Base-by-base conservation (phyloP, 2,797 vertebrate genomes). In the Sciaenops ocellatus region DNA sequence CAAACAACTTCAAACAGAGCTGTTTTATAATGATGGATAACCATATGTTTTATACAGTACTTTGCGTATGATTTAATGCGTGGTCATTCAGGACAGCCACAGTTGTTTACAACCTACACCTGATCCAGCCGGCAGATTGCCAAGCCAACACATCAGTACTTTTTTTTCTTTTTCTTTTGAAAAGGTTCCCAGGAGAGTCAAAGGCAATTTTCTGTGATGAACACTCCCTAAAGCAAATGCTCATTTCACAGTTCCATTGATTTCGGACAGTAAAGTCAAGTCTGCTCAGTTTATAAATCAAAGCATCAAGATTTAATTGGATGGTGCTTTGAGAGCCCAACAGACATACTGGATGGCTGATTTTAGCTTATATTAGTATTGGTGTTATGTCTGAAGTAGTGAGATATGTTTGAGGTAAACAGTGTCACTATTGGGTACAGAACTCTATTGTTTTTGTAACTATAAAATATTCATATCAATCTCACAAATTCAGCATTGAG, bases 51-150 rank as follows among this genome's bases (percentile, higher is more conserved):
- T 7, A 38, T 24, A 11, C 42, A 26, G 34, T 59, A 66, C 20
- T 60, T 13, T 57, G 46, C 3, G 0, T 62, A 24, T n/a, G 57
- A 63, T 86, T 75, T 63, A 54, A 75, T 52, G 65, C 4, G 9
- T 38, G 52, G 57, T 44, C 73, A 51, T 28, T 59, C 59, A 50
- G 48, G 63, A 51, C 56, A 75, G 60, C 47, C 44, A 34, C 52
- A 30, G 62, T 76, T 88, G 83, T 88, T 84, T 78, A 78, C 76
- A 52, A 61, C 74, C 62, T 69, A 57, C 78, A 91, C 73, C 78
- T 89, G 81, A 84, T 83, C 51, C 87, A 72, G 78, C 7, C 0
- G 50, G 72, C 38, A 84, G 66, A 82, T 59, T 78, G 76, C 77
- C 64, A 76, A 72, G 55, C 24, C 38, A 76, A 83, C 73, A 81